Conservation (phyloP, 1,140 invertebrate genomes). For the Pseudomyrmex flavicornis region DNA sequence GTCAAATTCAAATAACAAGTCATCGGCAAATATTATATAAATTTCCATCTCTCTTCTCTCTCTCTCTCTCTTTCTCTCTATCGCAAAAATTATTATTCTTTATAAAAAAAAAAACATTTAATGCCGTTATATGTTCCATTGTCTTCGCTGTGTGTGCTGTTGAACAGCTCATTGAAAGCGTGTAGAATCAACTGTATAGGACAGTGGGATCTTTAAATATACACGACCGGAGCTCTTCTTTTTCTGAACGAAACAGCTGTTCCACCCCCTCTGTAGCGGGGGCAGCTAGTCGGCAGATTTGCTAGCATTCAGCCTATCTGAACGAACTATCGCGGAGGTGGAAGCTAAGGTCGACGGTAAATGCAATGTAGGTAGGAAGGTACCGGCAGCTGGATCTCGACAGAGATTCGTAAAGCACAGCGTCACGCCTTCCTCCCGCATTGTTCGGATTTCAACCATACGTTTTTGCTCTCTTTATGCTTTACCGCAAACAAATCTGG, state of each 20-base stretch:
- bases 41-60: too few species aligned
- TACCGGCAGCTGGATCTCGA: constrained; percentile 68
- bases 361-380: constrained; percentile 51
- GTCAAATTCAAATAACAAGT: neutral
- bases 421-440: constrained; percentile 69
- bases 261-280: constrained; percentile 62
- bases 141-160: neutral
- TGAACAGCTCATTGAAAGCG: neutral
- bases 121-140: neutral
- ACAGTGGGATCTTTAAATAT: constrained; percentile 20
- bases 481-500: neutral
- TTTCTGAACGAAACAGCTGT: constrained; percentile 69
- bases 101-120: neutral
- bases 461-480: constrained; percentile 31
- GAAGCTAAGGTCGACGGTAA: constrained; percentile 65
- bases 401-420: constrained; percentile 64
- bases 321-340: constrained; percentile 71
- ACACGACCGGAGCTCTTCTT: constrained; percentile 50
- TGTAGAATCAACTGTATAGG: neutral
- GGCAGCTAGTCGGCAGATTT: constrained; percentile 65
- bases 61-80: neutral
- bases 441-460: constrained; percentile 60
- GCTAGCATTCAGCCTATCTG: constrained; percentile 69
- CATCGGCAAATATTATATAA: neutral
- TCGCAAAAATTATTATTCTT: neutral